A percentile compares a stretch with the other conserved stretches of the same genome.
These are phyloP conservation scores for Eilema depressum DNA, from an alignment of 2,888 invertebrate genomes.

Conservation along the genomic window DNA sequence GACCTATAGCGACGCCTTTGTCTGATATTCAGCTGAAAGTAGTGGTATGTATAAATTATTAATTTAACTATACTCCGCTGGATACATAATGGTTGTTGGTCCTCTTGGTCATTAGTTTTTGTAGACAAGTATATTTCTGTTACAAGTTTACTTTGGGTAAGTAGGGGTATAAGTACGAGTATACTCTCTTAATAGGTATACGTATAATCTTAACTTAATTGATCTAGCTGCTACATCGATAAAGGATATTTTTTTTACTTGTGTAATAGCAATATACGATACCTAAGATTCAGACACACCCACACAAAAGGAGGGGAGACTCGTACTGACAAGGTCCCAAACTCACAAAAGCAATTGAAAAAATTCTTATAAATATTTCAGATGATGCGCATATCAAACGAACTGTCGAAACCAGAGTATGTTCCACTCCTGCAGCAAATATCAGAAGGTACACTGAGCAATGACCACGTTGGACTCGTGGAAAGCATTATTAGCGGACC, in stretches of 20 bases:
- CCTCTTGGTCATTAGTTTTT: too few relatives aligned
- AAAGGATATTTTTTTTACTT: too few relatives aligned
- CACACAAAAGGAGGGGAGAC: neutral
- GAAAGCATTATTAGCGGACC: slow-evolving; percentile 73
- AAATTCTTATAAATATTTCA: slow-evolving; percentile 52
- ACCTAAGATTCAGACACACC: too few relatives aligned
- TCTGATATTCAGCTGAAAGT: slow-evolving; percentile 70
- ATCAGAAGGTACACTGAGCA: slow-evolving; percentile 67
- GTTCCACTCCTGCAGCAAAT: slow-evolving; percentile 72
- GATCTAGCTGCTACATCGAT: too few relatives aligned
- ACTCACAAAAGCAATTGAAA: neutral
- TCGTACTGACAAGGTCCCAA: too few relatives aligned
- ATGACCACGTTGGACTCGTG: slow-evolving; percentile 63
- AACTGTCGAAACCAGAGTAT: slow-evolving; percentile 78
- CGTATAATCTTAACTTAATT: too few relatives aligned
- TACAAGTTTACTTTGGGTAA: too few relatives aligned
- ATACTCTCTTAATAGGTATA: too few relatives aligned
- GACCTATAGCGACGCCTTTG: slow-evolving; percentile 74
- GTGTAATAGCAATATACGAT: too few relatives aligned
- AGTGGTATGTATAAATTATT: slow-evolving; percentile 67
- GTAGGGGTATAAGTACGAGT: too few relatives aligned
- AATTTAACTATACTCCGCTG: neutral
- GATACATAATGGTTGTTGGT: too few relatives aligned
- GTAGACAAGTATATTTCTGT: too few relatives aligned
- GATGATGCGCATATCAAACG: slow-evolving; percentile 76